Evolutionary conservation across 1,140 invertebrate genomes (phyloP), one percentile per base, ranked within the genome.

Genomic region (Monochamus saltuarius): DNA sequence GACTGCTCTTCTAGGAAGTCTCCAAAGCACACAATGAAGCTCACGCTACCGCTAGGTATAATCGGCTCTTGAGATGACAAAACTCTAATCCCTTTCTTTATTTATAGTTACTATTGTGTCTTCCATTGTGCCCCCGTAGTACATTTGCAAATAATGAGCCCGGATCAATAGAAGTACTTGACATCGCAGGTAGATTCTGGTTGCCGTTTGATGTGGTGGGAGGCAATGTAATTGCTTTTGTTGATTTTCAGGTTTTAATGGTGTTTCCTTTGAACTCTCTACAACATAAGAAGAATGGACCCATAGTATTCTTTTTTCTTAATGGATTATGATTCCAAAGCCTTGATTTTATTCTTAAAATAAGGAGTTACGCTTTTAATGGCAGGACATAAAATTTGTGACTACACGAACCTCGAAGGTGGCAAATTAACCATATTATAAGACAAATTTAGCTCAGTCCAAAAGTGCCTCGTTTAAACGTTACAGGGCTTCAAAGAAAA

Each of bases 11-110:
- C 49, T 51, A 36, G n/a, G n/a, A 53, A 36, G 35, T 36, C n/a
- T 40, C 0, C 7, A 7, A 19, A 7, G 14, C 13, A 11, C 22
- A 53, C 37, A 53, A 53, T 53, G 37, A 36, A 38, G 40, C 35
- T 40, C 37, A 53, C 51, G 13, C 51, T 40, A 40, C 47, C 6
- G 51, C n/a, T 13, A 40, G 37, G 36, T 53, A 53, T 36, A 53
- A 40, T 40, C 51, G 36, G 36, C 51, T 53, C 51, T 53, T n/a
- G 36, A 53, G 14, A 53, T 39, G 37, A 53, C 51, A 53, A 47
- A 47, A 29, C 7, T 19, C 13, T 17, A 47, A 19, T 47, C 13
- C 45, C 45, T 16, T 47, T 47, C 16, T 13, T n/a, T 42, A 42
- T 42, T 42, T 42, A 42, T 42, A 36, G 49, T 51, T 51, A 51